phyloP scores from a whole-genome alignment of 2,797 vertebrate species.

The Myioborus miniatus region DNA sequence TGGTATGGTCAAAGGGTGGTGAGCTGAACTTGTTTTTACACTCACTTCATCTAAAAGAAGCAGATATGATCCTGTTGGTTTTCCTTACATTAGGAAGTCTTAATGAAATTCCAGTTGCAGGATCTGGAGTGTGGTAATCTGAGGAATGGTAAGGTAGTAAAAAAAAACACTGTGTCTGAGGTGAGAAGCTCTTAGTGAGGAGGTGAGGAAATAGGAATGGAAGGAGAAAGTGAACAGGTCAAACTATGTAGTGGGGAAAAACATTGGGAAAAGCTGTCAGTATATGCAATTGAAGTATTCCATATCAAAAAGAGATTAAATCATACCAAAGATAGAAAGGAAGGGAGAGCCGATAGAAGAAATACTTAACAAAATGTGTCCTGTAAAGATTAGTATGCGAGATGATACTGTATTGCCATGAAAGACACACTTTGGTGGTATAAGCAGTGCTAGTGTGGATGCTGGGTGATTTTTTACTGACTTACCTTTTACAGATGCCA shows the following conservation, averaged over 20 bases:
- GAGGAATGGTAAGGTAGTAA: neutral
- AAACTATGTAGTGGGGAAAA: neutral
- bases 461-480: neutral
- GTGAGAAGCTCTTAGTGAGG: neutral
- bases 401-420: neutral
- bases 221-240: neutral
- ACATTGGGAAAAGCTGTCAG: neutral
- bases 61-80: neutral
- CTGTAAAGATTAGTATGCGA: neutral
- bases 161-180: neutral
- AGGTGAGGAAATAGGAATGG: neutral
- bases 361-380: neutral
- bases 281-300: neutral
- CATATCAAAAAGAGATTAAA: neutral
- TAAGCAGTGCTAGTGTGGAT: neutral
- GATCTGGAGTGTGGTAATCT: neutral
- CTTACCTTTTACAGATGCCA: neutral
- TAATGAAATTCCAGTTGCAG: neutral
- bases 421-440: fast-evolving
- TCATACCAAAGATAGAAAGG: neutral
- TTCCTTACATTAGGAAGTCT: neutral
- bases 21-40: neutral
- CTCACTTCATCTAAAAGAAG: neutral
- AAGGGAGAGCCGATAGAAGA: neutral
- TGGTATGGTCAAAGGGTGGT: neutral